Evolutionary conservation across 2,797 vertebrate species (phyloP).

Genomic region (Sebastes taczanowskii): DNA sequence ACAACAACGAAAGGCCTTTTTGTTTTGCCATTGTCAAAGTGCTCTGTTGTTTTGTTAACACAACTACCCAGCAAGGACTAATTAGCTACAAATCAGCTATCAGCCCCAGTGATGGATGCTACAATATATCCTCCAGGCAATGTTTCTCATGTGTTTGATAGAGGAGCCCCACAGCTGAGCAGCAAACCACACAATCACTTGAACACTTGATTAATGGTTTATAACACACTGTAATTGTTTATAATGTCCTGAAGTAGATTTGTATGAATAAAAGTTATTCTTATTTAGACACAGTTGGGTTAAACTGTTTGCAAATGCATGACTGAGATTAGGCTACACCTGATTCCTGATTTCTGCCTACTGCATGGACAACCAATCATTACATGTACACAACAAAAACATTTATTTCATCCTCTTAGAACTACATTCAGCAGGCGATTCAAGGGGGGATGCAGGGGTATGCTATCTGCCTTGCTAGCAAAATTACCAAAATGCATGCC

Average conservation of each 20-base stretch:
- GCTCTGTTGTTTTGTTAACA: neutral
- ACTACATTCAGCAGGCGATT: neutral
- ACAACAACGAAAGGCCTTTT: too few species aligned
- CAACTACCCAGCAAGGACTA: conserved; percentile 1
- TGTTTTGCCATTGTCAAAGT: neutral
- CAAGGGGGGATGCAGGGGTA: too few species aligned
- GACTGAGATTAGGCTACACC: too few species aligned
- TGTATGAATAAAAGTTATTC: neutral
- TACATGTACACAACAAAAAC: neutral
- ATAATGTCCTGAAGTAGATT: neutral
- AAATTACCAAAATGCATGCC: too few species aligned
- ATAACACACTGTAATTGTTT: neutral
- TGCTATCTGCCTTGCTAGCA: too few species aligned
- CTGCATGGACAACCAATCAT: neutral
- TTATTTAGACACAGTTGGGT: neutral
- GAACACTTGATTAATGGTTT: neutral
- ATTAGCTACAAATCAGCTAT: conserved; percentile 17
- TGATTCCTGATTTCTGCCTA: too few species aligned
- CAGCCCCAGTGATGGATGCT: conserved; percentile 12
- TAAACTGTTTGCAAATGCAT: neutral
- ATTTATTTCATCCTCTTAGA: neutral
- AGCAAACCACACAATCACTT: neutral
- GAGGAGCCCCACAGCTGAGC: neutral
- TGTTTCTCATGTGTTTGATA: neutral
- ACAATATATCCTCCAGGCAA: neutral